phyloP scores from a whole-genome alignment of 1,140 invertebrate species.

The Drosophila nigromelanica region DNA sequence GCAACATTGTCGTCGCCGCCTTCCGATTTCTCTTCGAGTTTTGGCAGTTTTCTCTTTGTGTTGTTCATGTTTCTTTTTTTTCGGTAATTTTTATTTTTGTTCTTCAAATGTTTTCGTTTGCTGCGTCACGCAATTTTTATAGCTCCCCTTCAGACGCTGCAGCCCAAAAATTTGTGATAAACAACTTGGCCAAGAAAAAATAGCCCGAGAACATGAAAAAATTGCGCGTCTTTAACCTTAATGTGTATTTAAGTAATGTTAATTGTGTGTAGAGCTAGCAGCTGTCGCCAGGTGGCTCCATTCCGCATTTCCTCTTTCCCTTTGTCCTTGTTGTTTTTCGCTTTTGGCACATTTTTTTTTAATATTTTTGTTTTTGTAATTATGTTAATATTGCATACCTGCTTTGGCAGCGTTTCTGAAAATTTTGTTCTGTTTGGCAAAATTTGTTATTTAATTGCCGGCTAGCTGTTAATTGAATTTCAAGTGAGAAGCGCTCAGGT shows the following conservation, averaged over 20 bases:
- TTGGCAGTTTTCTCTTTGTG: slow-evolving; percentile 36
- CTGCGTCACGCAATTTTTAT: slow-evolving; percentile 77
- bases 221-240: slow-evolving; percentile 82
- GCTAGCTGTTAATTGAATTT: slow-evolving; percentile 69
- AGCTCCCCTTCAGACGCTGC: slow-evolving; percentile 27
- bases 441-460: slow-evolving; percentile 58
- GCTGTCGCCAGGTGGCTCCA: slow-evolving; percentile 58
- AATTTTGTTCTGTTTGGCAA: slow-evolving; percentile 15
- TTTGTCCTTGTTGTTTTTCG: slow-evolving; percentile 27
- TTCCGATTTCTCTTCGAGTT: slow-evolving; percentile 22
- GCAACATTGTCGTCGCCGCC: slow-evolving; percentile 24
- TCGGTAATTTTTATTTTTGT: slow-evolving; percentile 2
- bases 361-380: slow-evolving; percentile 51
- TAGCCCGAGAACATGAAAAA: slow-evolving; percentile 76
- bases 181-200: slow-evolving; percentile 66
- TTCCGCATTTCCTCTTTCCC: not conserved
- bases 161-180: slow-evolving; percentile 48
- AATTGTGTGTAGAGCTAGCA: slow-evolving; percentile 68
- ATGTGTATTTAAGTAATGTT: slow-evolving; percentile 83
- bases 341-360: slow-evolving; percentile 44
- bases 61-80: slow-evolving; percentile 14
- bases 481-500: slow-evolving; percentile 28
- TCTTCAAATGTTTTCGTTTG: slow-evolving; percentile 66
- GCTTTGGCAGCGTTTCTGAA: slow-evolving; percentile 57
- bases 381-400: slow-evolving; percentile 58